phyloP scores from a whole-genome alignment of 2,888 invertebrate genomes.

The Chalcis sispes region DNA sequence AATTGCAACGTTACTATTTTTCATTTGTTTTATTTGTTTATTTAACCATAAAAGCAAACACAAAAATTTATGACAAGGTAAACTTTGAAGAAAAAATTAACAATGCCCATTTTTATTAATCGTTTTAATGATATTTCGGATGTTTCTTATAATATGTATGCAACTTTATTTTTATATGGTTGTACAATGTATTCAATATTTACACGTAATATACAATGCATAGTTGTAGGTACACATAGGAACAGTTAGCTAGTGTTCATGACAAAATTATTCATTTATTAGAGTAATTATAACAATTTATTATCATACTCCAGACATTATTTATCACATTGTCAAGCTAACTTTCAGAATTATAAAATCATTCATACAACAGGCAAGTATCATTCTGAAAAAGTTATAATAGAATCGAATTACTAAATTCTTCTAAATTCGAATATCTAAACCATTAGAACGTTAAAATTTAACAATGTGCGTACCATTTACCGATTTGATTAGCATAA shows the following conservation, averaged over 20 bases:
- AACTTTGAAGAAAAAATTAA: background rate
- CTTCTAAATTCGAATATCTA: background rate
- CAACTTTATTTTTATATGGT: constrained; percentile 63
- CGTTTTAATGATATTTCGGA: constrained; percentile 46
- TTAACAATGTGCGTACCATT: constrained; percentile 42
- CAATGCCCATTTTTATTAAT: constrained; percentile 35
- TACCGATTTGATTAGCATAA: constrained; percentile 39
- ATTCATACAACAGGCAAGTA: constrained; percentile 22
- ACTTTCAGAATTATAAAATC: constrained; percentile 53
- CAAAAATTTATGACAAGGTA: background rate
- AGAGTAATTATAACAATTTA: constrained; percentile 49
- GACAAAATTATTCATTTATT: constrained; percentile 45
- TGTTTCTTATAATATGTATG: constrained; percentile 48
- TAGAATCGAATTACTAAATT: constrained; percentile 29
- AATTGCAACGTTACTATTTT: constrained; percentile 26
- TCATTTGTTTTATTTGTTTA: constrained; percentile 42
- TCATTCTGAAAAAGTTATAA: constrained; percentile 26
- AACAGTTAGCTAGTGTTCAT: constrained; percentile 70
- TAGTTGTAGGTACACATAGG: constrained; percentile 66
- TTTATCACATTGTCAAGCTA: constrained; percentile 57
- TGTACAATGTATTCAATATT: constrained; percentile 71
- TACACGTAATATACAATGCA: constrained; percentile 72
- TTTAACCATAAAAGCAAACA: background rate
- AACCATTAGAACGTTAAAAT: constrained; percentile 19
- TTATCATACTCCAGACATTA: constrained; percentile 40